phyloP scores from a whole-genome alignment of 2,888 invertebrate species.

The Troides aeacus region DNA sequence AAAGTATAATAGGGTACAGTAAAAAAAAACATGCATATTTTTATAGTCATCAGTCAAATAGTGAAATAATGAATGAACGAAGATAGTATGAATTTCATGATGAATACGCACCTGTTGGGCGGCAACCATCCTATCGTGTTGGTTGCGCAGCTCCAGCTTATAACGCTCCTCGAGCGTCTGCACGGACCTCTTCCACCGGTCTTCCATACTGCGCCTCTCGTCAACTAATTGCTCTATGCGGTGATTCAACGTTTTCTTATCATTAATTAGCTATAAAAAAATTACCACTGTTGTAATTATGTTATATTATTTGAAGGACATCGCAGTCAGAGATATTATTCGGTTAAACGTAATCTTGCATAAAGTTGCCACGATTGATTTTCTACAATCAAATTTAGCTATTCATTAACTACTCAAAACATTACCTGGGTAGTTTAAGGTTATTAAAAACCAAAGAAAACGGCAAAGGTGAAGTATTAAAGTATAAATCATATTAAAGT shows the following conservation, averaged over 20 bases:
- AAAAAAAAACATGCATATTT: not conserved
- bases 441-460: no score
- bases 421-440: no score
- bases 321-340: no score
- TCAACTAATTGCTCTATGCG: slow-evolving; percentile 85
- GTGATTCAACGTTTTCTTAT: slow-evolving; percentile 88
- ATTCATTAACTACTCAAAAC: no score
- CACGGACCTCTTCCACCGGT: slow-evolving; percentile 82
- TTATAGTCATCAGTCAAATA: not conserved
- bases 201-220: slow-evolving; percentile 83
- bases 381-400: no score
- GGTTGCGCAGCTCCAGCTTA: slow-evolving; percentile 85
- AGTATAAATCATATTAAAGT: no score
- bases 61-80: not conserved
- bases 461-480: no score
- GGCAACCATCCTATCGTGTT: slow-evolving; percentile 87
- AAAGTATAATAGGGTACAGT: not conserved
- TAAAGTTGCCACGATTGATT: no score
- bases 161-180: slow-evolving; percentile 87
- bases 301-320: no score
- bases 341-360: no score
- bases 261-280: slow-evolving; percentile 82
- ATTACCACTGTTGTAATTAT: not conserved
- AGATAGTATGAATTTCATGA: not conserved
- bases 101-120: slow-evolving; percentile 82